These are phyloP conservation scores for Diplodus puntazzo DNA, from an alignment of 2,797 vertebrate genomes.

Conservation along the genomic window DNA sequence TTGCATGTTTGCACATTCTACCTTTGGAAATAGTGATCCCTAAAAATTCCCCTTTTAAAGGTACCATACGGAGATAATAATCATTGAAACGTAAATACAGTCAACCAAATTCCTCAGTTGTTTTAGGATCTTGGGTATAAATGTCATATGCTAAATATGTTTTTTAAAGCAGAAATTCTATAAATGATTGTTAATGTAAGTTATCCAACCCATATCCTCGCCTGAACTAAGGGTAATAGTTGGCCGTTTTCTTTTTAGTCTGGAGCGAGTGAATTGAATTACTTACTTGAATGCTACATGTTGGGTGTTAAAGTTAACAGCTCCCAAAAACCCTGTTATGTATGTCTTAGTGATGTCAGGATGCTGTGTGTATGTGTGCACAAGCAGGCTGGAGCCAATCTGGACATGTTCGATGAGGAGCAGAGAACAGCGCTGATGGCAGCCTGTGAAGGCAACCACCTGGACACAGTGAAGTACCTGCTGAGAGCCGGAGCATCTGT, in stretches of 20 bases:
- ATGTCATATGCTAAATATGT: neutral
- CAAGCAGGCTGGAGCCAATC: conserved; percentile 93
- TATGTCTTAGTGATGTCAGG: neutral
- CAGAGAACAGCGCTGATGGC: conserved; percentile 95
- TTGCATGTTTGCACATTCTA: neutral
- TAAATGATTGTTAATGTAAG: no score
- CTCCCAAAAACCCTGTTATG: no score
- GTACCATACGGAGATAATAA: neutral
- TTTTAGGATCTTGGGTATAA: neutral
- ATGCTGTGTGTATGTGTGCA: neutral
- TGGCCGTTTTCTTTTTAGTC: neutral
- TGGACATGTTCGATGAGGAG: conserved; percentile 94
- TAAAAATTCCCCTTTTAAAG: neutral
- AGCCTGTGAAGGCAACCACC: conserved; percentile 94
- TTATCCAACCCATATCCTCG: neutral
- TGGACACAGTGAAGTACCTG: conserved; percentile 95
- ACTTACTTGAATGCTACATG: neutral
- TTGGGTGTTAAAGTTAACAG: neutral
- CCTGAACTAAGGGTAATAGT: neutral
- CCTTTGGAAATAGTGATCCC: neutral
- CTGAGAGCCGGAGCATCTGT: conserved; percentile 93
- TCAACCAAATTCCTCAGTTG: neutral
- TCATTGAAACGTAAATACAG: neutral
- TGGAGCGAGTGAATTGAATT: neutral
- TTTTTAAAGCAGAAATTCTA: neutral